Conservation (phyloP, 2,797 vertebrate genomes). For the Sciurus carolinensis region DNA sequence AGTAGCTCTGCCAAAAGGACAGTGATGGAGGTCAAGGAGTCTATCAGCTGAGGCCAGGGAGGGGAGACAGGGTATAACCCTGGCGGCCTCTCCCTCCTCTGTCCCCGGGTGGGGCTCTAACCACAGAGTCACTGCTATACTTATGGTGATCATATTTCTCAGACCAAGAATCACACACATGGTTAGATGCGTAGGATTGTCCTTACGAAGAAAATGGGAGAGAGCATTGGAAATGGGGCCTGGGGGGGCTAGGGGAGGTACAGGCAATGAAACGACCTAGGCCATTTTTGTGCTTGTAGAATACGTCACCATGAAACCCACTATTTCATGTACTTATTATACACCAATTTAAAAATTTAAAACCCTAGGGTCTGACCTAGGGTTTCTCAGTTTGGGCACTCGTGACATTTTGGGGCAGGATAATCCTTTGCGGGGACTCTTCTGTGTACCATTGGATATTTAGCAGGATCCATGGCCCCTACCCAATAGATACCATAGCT, state of each 20-base stretch:
- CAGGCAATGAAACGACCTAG: no score
- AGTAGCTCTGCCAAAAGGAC: neutral
- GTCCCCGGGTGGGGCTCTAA: neutral
- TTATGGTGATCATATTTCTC: neutral
- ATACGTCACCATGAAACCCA: no score
- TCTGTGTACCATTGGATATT: neutral
- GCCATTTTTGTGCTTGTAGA: no score
- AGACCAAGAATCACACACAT: neutral
- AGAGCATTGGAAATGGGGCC: neutral
- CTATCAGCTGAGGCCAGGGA: neutral
- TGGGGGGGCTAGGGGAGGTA: no score
- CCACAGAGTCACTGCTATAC: neutral
- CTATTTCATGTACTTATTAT: no score
- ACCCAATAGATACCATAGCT: no score
- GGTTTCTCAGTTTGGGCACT: neutral
- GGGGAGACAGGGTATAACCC: fast-evolving
- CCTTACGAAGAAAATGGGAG: neutral
- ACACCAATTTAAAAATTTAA: no score
- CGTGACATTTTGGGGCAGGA: neutral
- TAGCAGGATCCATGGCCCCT: no score
- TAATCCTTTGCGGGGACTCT: neutral
- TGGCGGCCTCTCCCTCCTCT: neutral
- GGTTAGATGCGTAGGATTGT: neutral
- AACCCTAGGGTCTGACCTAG: neutral
- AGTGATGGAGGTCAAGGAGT: neutral